These are phyloP conservation scores for Botrylloides violaceus DNA, from an alignment of 23 tunicate genomes.

Conservation along the genomic window DNA sequence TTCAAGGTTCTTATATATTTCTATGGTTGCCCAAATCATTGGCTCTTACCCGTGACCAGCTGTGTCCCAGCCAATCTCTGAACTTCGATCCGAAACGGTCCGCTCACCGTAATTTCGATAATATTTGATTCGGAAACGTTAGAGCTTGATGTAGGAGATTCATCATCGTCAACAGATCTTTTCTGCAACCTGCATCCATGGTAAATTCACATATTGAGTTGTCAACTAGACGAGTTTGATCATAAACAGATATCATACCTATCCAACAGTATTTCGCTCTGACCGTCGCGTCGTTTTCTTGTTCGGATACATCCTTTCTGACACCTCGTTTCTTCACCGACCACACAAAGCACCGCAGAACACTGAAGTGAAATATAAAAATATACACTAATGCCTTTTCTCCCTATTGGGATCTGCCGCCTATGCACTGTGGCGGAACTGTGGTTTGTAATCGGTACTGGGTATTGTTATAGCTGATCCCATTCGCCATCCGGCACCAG, in stretches of 20 bases:
- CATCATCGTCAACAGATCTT: neutral
- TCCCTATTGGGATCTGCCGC: no score
- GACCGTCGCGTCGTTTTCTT: slow-evolving; percentile 15
- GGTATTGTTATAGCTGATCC: no score
- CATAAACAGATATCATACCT: no score
- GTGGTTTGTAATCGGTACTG: no score
- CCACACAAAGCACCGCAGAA: slow-evolving; percentile 22
- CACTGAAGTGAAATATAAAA: slow-evolving; percentile 6
- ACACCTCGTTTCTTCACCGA: slow-evolving; percentile 19
- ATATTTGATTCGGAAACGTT: slow-evolving; percentile 17
- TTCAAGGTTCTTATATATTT: no score
- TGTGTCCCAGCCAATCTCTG: neutral
- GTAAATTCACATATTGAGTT: neutral
- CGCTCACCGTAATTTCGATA: slow-evolving; percentile 15
- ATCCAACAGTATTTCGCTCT: neutral
- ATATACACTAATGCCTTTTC: neutral
- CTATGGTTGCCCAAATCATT: no score
- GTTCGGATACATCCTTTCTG: slow-evolving; percentile 9
- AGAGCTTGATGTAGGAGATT: neutral
- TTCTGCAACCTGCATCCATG: slow-evolving; percentile 6
- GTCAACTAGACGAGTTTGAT: no score
- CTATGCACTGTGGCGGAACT: no score
- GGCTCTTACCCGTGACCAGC: slow-evolving; percentile 16
- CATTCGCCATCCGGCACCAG: no score
- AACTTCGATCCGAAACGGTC: slow-evolving; percentile 26